Percentiles rank a stretch among this genome's conserved stretches.
Evolutionary conservation across 2,797 vertebrate genomes (phyloP).

Genomic region (Botia kubotai): DNA sequence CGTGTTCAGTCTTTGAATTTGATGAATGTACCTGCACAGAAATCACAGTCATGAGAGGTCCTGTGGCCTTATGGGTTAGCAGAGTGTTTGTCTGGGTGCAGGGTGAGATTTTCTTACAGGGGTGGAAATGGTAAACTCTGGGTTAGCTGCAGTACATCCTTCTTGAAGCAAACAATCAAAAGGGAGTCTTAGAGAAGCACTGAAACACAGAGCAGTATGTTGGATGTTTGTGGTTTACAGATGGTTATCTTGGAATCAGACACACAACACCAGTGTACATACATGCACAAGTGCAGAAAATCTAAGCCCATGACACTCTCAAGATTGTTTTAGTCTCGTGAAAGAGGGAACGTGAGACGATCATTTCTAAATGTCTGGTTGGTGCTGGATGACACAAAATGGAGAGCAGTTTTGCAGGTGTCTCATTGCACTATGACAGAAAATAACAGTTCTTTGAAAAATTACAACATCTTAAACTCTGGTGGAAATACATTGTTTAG

Average conservation of each 20-base stretch:
- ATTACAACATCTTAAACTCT: background rate
- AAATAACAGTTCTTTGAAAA: background rate
- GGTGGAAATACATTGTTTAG: background rate
- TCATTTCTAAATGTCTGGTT: constrained; percentile 9
- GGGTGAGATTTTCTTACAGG: background rate
- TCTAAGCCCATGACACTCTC: background rate
- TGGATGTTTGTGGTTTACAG: background rate
- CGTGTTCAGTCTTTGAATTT: constrained; percentile 15
- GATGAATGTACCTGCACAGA: background rate
- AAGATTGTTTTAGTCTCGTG: background rate
- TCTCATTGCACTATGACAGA: background rate
- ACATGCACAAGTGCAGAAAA: background rate
- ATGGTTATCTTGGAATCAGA: background rate
- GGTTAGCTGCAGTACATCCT: background rate
- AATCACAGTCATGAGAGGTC: background rate
- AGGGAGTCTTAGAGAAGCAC: background rate
- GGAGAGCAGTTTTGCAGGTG: background rate
- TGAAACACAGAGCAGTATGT: background rate
- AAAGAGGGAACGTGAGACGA: background rate
- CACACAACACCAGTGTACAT: background rate
- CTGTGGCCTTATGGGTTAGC: background rate
- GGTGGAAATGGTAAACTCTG: background rate
- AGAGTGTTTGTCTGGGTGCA: background rate
- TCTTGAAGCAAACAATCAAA: background rate
- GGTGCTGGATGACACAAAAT: background rate